phyloP scores from a whole-genome alignment of 2,888 invertebrate genomes.

The Amblyjoppa proteus region DNA sequence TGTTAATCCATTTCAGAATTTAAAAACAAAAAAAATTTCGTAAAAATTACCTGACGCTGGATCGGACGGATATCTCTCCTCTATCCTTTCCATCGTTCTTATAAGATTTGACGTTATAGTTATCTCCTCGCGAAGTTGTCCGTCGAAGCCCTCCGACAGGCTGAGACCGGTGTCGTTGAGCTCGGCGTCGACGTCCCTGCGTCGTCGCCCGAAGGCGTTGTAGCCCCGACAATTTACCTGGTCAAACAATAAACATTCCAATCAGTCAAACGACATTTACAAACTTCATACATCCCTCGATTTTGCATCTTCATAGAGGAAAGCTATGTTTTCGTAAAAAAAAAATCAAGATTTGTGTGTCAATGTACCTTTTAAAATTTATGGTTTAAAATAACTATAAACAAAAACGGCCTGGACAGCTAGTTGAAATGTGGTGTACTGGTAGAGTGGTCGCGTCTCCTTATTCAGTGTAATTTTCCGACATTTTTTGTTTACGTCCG shows the following conservation, averaged over 20 bases:
- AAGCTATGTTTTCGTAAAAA: too few species aligned
- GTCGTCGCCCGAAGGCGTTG: constrained; percentile 95
- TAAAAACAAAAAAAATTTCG: background rate
- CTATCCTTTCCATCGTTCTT: constrained; percentile 94
- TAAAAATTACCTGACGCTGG: constrained; percentile 89
- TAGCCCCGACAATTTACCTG: constrained; percentile 96
- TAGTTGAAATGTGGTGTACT: too few species aligned
- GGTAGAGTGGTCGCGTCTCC: too few species aligned
- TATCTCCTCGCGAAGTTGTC: constrained; percentile 96
- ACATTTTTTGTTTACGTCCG: too few species aligned
- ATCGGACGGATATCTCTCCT: constrained; percentile 91
- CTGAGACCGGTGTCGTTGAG: constrained; percentile 88
- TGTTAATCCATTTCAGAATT: background rate
- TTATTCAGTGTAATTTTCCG: too few species aligned
- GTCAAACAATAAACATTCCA: background rate
- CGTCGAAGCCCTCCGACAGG: constrained; percentile 87
- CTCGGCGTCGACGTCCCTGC: constrained; percentile 88
- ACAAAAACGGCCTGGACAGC: too few species aligned
- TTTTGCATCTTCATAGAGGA: too few species aligned
- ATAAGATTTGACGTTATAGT: constrained; percentile 97
- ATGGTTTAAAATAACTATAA: too few species aligned
- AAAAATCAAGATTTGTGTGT: too few species aligned
- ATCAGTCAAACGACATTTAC: background rate
- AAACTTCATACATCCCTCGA: background rate
- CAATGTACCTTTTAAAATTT: too few species aligned